Evolutionary conservation across 2,797 vertebrate species (phyloP), one percentile per base, ranked within the genome.

Genomic region (Crypturellus tataupa): DNA sequence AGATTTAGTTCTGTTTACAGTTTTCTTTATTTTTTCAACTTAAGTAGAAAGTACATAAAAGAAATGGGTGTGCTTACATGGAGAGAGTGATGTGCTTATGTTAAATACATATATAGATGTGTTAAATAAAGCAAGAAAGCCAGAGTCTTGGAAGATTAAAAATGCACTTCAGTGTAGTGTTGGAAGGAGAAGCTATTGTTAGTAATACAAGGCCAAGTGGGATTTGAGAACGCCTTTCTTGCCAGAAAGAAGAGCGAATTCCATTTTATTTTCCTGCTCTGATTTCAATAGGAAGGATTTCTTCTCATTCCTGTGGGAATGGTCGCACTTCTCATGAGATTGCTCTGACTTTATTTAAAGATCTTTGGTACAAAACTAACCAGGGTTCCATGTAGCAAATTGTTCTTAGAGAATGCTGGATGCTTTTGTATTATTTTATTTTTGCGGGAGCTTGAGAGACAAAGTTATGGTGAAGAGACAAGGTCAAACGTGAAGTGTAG

Each of bases 131-230:
- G 20, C 16, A 63, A 91, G 85, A 84, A 93, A 95, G 60, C 39
- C 23, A 35, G 37, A 37, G 47, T 79, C 56, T 85, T 93, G 85
- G 62, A 75, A 60, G 71, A 78, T 94, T 84, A 86, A 89, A 75
- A 81, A 84, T 60, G 49, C 53, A 35, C 69, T 91, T 94, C 59
- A 75, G 17, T 7, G 35, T 67, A 44, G 71, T 46, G 58, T 80
- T 94, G 84, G 94, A 95, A 97, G 89, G 94, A 90, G 88, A 25
- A 82, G 73, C 85, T 80, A 81, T 95, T 85, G 64, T 94, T 96
- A 76, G 82, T 89, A 94, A 93, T 76, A 60, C 47, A 94, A 7
- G 29, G 82, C 65, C 89, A 90, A 92, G 64, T 71, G 81, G 90
- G 96, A 95, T 95, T 94, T 95, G 56, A 94, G 86, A 93, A 85